Evolutionary conservation across 2,888 invertebrate genomes (phyloP), one percentile per base, ranked within the genome.

Genomic region (Perizoma flavofasciatum): DNA sequence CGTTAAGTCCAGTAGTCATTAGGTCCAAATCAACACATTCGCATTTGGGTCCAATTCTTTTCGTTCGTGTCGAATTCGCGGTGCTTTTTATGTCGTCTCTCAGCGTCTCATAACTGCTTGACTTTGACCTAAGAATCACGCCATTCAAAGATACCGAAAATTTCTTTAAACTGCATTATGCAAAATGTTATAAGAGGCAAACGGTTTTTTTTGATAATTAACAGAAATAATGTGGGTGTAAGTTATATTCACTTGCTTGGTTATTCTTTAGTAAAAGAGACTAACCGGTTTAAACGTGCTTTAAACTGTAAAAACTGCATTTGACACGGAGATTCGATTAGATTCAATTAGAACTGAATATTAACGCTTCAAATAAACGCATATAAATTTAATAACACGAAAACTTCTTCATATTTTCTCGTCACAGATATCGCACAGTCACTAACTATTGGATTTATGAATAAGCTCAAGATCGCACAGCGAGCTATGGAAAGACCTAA

Each of bases 121-220:
- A 35, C 44, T 45, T 53, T 63, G 59, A 61, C 52, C 65, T 58
- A 49, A 58, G 53, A 59, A 55, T 64, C 55, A 45, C 48, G 62
- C 54, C 58, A 69, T 76, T 72, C 58, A 69, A 63, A 63, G 66
- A 55, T 56, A 58, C 59, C 58, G 57, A 56, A 57, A 35, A 46
- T 44, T 61, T 65, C 43, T 58, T 40, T 44, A 57, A 62, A 66
- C 50, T 54, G 65, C 54, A 10, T 43, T 50, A 43, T 35, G 33
- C 50, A 43, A 6, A 43, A 34, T 1, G 33, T 50, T 22, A 22
- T 22, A 10, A 5, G 9, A 43, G 6, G 41, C 11, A 11, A 33
- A 50, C 43, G 50, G 1, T 34, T 43, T 37, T 37, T 7, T 37
- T 37, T 34, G 41, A 34, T 43, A 35, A 51, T 43, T 43, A 51